Percentiles rank a stretch among this genome's conserved stretches.
Evolutionary conservation across 2,797 vertebrate genomes (phyloP).

Genomic region (Triplophysa bombifrons): DNA sequence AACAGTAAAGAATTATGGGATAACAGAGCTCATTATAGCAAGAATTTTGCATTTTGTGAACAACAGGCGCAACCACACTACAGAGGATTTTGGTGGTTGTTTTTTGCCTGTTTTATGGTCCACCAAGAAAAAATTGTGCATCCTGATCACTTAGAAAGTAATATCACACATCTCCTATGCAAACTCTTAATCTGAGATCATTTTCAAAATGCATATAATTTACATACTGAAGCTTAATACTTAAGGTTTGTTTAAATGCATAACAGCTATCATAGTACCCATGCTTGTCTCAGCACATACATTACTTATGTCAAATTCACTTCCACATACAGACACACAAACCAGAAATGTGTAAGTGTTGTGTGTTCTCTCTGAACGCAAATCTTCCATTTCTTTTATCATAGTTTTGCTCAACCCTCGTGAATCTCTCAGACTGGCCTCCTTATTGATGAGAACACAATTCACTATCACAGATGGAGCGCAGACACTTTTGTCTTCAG

Average conservation of each 20-base stretch:
- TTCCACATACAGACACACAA: no score
- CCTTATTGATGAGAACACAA: neutral
- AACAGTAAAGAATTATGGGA: neutral
- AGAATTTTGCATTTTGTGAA: neutral
- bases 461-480: conserved; percentile 27
- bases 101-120: no score
- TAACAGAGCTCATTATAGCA: neutral
- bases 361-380: neutral
- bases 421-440: conserved; percentile 5
- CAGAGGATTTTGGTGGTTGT: no score
- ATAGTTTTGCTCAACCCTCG: neutral
- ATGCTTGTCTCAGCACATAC: neutral
- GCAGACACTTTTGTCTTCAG: conserved; percentile 9
- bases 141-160: neutral
- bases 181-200: no score
- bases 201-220: neutral
- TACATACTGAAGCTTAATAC: neutral
- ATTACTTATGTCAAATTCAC: no score
- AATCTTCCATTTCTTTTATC: neutral
- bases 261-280: neutral
- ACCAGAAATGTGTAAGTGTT: no score
- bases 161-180: no score
- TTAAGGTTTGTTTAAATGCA: neutral
- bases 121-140: neutral
- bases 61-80: neutral